phyloP scores from a whole-genome alignment of 2,888 invertebrate species.

The Idaea biselata region DNA sequence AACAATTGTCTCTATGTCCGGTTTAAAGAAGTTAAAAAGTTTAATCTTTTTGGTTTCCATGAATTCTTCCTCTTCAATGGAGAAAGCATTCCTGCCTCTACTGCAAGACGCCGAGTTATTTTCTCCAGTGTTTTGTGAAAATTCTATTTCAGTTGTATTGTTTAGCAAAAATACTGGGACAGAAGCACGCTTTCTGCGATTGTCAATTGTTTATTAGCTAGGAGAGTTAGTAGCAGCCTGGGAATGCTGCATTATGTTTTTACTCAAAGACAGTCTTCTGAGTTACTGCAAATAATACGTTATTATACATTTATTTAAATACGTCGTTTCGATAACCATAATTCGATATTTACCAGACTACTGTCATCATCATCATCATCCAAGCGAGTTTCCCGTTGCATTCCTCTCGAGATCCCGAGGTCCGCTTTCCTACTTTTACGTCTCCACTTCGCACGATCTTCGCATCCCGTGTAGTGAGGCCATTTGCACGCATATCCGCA shows the following conservation, averaged over 20 bases:
- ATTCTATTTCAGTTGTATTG: conserved; percentile 1
- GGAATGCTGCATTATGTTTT: background rate
- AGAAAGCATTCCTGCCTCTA: background rate
- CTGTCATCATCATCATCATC: too few species aligned
- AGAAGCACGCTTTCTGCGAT: background rate
- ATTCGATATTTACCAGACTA: too few species aligned
- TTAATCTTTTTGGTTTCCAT: background rate
- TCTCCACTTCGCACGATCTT: too few species aligned
- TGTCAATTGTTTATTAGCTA: background rate
- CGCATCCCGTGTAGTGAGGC: too few species aligned
- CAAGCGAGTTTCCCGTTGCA: too few species aligned
- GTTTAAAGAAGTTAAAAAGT: too few species aligned
- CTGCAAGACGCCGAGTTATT: background rate
- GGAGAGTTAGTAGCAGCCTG: background rate
- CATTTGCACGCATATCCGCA: too few species aligned
- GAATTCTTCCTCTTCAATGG: background rate
- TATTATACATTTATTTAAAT: too few species aligned
- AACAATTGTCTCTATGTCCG: too few species aligned
- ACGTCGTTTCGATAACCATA: too few species aligned
- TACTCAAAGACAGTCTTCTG: background rate
- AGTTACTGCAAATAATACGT: background rate
- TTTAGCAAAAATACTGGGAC: background rate
- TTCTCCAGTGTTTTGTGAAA: conserved; percentile 1
- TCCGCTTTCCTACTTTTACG: too few species aligned
- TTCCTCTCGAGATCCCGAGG: too few species aligned